Evolutionary conservation across 92 coral and sea anemone genomes (phyloP).

Genomic region (Anthopleura xanthogrammica): DNA sequence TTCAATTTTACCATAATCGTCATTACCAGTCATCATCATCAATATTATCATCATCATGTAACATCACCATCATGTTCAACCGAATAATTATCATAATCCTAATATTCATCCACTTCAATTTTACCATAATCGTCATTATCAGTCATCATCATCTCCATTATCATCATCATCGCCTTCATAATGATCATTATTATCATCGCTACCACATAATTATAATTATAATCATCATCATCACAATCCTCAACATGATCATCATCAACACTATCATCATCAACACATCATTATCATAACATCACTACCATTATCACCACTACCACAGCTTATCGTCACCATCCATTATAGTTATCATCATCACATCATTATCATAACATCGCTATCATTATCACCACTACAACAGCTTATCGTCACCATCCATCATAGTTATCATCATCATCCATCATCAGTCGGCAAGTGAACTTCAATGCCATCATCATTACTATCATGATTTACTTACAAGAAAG

Average conservation of each 20-base stretch:
- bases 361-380: not conserved
- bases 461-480: not conserved
- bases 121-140: not conserved
- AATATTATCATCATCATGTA: not conserved
- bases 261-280: not conserved
- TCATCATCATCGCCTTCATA: not conserved
- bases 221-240: not conserved
- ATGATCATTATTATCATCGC: not conserved
- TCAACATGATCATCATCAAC: not conserved
- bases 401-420: not conserved
- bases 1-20: not conserved
- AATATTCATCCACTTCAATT: not conserved
- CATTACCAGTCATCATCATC: not conserved
- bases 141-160: not conserved
- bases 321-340: not conserved
- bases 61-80: not conserved
- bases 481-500: slow-evolving; percentile 72
- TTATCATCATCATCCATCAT: not conserved
- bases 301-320: not conserved
- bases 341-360: not conserved
- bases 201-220: too few relatives aligned
- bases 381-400: not conserved
- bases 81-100: not conserved
- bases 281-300: not conserved
- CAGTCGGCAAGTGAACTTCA: not conserved